Evolutionary conservation across 2,888 invertebrate species (phyloP), one percentile per base, ranked within the genome.

Genomic region (Ptilodon capucinus): DNA sequence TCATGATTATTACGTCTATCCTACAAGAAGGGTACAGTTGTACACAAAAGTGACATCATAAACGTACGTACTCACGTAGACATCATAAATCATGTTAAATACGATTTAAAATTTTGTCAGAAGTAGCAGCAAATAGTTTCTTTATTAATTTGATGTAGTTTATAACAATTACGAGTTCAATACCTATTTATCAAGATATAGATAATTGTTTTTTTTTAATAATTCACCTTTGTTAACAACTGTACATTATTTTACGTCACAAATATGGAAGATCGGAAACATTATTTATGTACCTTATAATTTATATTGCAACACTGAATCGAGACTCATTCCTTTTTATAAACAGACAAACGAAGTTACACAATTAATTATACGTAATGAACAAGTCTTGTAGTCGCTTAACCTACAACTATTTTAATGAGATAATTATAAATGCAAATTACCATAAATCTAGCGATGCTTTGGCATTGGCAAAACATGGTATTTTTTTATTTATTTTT

Each of bases 401-500:
- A 87, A 52, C 75, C 77, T 83, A 85, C 71, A 71, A 74, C 75
- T 88, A 90, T 78, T 81, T 86, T 91, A 91, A 81, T 91, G 90
- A 90, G 89, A 91, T 90, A 89, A 76, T 84, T 88, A 90, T 91
- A 91, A 91, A 91, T 91, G 91, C 91, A 89, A 80, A 84, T 83
- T 87, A 89, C 84, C 74, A 88, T 88, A 86, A 71, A 65, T 83
- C 91, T 91, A 91, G 89, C 90, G 81, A 91, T 91, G 91, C 91
- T 91, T 91, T 91, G 91, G 91, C 91, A 90, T 91, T 84, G 85
- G 84, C 88, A 90, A 89, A 91, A 89, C 90, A 87, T 87, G 87
- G 88, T 89, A 86, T 77, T 78, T 17, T 30, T 34, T 16, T 34
- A 34, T 35, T 39, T 25, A 25, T 40, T 23, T 36, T 36, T 8